phyloP scores from a whole-genome alignment of 92 coral and sea anemone species.

The Zoanthus gigantus region DNA sequence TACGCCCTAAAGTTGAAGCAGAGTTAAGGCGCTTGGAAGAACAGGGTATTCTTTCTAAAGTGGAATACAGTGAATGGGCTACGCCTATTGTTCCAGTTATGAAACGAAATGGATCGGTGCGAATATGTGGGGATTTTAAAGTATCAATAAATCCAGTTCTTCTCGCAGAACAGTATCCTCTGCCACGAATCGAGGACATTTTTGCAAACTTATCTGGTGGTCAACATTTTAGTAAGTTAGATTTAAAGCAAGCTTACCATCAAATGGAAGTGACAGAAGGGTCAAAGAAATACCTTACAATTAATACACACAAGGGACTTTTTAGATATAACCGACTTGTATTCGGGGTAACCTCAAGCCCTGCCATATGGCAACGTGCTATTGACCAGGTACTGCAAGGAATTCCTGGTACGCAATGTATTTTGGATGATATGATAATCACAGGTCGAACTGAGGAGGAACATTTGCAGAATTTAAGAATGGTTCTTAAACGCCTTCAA shows the following conservation, averaged over 20 bases:
- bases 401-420: slow-evolving; percentile 40
- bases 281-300: slow-evolving; percentile 57
- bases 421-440: slow-evolving; percentile 64
- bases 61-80: slow-evolving; percentile 62
- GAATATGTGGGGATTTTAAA: slow-evolving; percentile 66
- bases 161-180: slow-evolving; percentile 64
- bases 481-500: slow-evolving; percentile 57
- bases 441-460: slow-evolving; percentile 64
- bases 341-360: slow-evolving; percentile 66
- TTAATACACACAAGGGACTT: slow-evolving; percentile 72
- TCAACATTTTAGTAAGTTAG: no score
- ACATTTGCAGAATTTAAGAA: slow-evolving; percentile 57
- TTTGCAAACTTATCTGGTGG: slow-evolving; percentile 42
- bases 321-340: slow-evolving; percentile 69
- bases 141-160: slow-evolving; percentile 59
- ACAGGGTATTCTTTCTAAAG: slow-evolving; percentile 43
- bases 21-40: neutral
- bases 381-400: slow-evolving; percentile 62
- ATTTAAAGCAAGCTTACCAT: no score
- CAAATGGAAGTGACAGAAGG: slow-evolving; percentile 49
- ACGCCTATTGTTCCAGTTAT: neutral
- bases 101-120: slow-evolving; percentile 53
- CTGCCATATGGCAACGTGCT: slow-evolving; percentile 71
- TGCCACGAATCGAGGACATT: slow-evolving; percentile 59
- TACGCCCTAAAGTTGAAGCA: no score